A percentile compares a stretch with the other conserved stretches of the same genome.
Evolutionary conservation across 2,113 vertebrate species (phyloP).

Genomic region (Dissostichus mawsoni): DNA sequence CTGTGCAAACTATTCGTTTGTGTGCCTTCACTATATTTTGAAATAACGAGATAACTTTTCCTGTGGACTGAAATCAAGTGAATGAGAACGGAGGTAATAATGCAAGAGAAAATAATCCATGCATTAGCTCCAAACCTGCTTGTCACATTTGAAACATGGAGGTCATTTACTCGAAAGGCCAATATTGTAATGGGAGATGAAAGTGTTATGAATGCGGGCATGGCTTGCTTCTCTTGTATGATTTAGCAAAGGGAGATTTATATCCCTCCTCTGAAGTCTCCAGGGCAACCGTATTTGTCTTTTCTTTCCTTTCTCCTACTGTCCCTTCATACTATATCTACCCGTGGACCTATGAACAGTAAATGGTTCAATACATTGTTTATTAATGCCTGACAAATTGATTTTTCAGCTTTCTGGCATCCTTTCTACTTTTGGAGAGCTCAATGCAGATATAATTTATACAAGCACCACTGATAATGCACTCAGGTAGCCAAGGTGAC

Average conservation of each 20-base stretch:
- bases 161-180: constrained; percentile 73
- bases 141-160: constrained; percentile 75
- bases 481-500: constrained; percentile 7
- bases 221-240: constrained; percentile 27
- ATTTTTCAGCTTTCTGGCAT: neutral
- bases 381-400: neutral
- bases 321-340: constrained; percentile 28
- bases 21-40: constrained; percentile 26
- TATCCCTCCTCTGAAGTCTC: constrained; percentile 32
- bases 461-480: neutral
- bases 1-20: constrained; percentile 8
- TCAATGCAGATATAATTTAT: neutral
- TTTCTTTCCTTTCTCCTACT: neutral
- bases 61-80: constrained; percentile 37
- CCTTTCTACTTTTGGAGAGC: neutral
- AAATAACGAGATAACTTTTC: neutral
- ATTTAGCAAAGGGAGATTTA: constrained; percentile 46
- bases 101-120: constrained; percentile 57
- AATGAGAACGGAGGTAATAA: constrained; percentile 41
- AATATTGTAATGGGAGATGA: constrained; percentile 69
- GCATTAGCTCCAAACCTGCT: constrained; percentile 59
- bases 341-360: neutral
- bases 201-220: constrained; percentile 62
- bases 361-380: neutral
- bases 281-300: constrained; percentile 9